Base-by-base conservation (phyloP, 2,113 vertebrate species). In the Hypanus sabinus region DNA sequence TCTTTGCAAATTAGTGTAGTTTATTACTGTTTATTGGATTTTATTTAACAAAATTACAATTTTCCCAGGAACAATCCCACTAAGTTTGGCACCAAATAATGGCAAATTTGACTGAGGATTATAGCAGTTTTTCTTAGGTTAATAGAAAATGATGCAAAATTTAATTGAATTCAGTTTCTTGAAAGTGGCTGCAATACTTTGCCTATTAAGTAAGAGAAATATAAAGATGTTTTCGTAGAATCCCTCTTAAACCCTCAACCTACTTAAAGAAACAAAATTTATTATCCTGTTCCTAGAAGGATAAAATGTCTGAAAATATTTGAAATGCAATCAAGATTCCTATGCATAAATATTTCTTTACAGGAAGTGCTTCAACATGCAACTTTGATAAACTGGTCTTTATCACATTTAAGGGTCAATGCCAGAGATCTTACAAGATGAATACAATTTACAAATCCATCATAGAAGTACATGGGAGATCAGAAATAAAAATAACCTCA, bases 11-110 rank as follows among this genome's bases (percentile, higher is more conserved):
- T 85, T 85, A 85, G 57, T 57, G 80, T 81, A 81, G 46, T 55
- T 81, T 81, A 81, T 81, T 81, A 57, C 46, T 55, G 46, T 85
- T 85, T 55, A 85, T 20, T 57, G 55, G 81, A 85, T 57, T 85
- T 85, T 55, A 85, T 57, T 85, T 55, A 27, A 57, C 46, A 85
- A 10, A 85, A 57, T 27, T 33, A 79, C n/a, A 30, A 30, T 5
- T 73, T 76, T 76, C n/a, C 27, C 75, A 76, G n/a, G n/a, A 76
- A 36, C n/a, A 11, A 22, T 30, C 38, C 22, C 38, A 5, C 22
- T 81, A 85, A 22, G 46, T 38, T 85, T 57, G 46, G 81, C 81
- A 85, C 38, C 46, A 27, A 20, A 33, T 79, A 33, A 30, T 30
- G 75, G 33, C 33, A n/a, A 79, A n/a, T 9, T 33, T 9, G 76